Evolutionary conservation across 2,888 invertebrate species (phyloP).

Genomic region (Heliconius cydno): DNA sequence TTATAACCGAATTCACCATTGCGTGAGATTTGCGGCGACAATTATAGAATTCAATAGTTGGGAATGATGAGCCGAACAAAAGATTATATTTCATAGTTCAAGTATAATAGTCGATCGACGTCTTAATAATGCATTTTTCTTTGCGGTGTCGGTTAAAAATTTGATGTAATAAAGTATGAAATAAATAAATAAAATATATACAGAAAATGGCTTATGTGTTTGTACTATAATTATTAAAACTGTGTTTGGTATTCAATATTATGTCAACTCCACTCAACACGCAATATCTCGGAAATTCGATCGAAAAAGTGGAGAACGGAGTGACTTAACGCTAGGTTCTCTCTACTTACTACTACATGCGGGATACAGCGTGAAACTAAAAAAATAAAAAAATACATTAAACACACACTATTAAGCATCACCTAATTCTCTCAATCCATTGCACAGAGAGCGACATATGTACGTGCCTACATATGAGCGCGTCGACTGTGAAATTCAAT

Average conservation of each 20-base stretch:
- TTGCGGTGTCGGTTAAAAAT: too few relatives aligned
- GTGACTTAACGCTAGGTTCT: not conserved
- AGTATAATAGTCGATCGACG: too few relatives aligned
- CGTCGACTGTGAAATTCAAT: constrained; percentile 52
- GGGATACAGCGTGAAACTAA: not conserved
- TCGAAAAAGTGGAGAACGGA: too few relatives aligned
- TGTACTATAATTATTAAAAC: too few relatives aligned
- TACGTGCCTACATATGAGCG: constrained; percentile 48
- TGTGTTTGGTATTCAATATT: too few relatives aligned
- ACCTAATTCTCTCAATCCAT: constrained; percentile 41
- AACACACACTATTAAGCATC: constrained; percentile 30
- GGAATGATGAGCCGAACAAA: not conserved
- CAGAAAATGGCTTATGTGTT: too few relatives aligned
- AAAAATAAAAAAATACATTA: not conserved
- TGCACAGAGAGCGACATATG: constrained; percentile 51
- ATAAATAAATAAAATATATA: too few relatives aligned
- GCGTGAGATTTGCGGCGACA: constrained; percentile 16
- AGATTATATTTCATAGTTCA: not conserved
- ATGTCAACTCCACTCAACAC: not conserved
- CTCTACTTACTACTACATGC: not conserved
- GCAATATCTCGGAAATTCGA: not conserved
- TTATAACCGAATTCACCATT: constrained; percentile 21
- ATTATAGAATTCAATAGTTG: not conserved
- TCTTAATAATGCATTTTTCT: too few relatives aligned
- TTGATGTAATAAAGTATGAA: too few relatives aligned